phyloP scores from a whole-genome alignment of 2,797 vertebrate genomes.

The Alfaro cultratus region DNA sequence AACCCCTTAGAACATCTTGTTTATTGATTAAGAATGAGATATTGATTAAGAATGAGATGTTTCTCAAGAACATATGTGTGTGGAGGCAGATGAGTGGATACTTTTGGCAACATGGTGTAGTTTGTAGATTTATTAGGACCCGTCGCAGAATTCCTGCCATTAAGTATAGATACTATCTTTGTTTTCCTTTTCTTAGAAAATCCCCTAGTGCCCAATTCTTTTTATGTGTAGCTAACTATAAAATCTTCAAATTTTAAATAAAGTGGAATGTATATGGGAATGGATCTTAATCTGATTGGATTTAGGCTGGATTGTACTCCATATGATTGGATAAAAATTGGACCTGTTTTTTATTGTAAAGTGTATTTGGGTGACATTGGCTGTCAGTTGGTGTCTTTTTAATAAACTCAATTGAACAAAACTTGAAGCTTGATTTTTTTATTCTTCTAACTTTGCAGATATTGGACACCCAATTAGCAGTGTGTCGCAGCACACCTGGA shows the following conservation, averaged over 20 bases:
- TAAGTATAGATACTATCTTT: background rate
- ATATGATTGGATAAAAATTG: background rate
- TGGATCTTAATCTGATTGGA: background rate
- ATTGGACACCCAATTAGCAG: slow-evolving; percentile 77
- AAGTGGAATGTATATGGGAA: background rate
- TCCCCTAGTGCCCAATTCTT: background rate
- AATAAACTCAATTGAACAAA: background rate
- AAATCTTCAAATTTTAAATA: background rate
- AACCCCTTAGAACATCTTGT: background rate
- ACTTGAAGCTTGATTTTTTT: background rate
- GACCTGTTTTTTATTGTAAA: background rate
- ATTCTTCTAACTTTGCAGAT: slow-evolving; percentile 58
- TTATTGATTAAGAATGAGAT: background rate
- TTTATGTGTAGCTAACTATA: background rate
- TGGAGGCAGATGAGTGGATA: background rate
- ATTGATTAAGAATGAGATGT: background rate
- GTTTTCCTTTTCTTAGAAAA: background rate
- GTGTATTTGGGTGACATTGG: background rate
- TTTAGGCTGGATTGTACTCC: background rate
- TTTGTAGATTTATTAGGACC: background rate
- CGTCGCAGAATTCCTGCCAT: background rate
- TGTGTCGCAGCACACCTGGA: slow-evolving; percentile 57
- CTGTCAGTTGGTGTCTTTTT: background rate
- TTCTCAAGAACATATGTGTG: background rate
- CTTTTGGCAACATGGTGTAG: background rate